Base-by-base conservation (phyloP, 2,797 vertebrate species). In the Australoheros facetus region DNA sequence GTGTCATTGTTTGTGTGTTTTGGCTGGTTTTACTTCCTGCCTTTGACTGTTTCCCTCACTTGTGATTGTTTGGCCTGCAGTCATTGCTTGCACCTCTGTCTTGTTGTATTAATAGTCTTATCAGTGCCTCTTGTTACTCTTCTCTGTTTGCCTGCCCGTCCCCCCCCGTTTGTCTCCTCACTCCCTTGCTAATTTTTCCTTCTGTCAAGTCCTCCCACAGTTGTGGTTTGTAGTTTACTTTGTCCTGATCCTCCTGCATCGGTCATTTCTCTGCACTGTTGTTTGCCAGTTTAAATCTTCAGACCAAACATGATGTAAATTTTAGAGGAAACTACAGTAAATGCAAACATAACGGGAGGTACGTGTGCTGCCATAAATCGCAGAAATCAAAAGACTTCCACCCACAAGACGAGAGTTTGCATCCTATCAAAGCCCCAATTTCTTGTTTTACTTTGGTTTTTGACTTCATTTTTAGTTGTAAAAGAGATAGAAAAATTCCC, bases 321-420 rank as follows among this genome's bases (percentile, higher is more conserved):
- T 72, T 72, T 39, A 26, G 37, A 56, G 54, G 53, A 55, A 37
- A 26, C 0, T 17, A 32, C 6, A 32, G 6, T 34, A 26, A 0
- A 19, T 56, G 70, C 21, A 39, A 56, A 56, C 5, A 1, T 39
- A 56, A 5, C 28, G 34, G 13, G 21, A 64, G 21, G 3, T 26
- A 42, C 13, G 21, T 26, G 37, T 2, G 37, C 13, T 26, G 60
- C 0, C 8, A 64, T 4, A 42, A 62, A 26, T 42, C 7, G 0
- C 19, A 53, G 10, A 54, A 54, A 21, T 21, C n/a, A 45, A 8
- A 28, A 16, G 37, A 0, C 60, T 17, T 64, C 7, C 37, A 42
- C 7, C 21, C 13, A 10, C 21, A 26, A 45, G 60, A 45, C 8
- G 1, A 0, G 37, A 64, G 39, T 28, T 17, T 26, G 60, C 39